Base-by-base conservation (phyloP, 1,140 invertebrate species). In the Medauroidea extradentata region DNA sequence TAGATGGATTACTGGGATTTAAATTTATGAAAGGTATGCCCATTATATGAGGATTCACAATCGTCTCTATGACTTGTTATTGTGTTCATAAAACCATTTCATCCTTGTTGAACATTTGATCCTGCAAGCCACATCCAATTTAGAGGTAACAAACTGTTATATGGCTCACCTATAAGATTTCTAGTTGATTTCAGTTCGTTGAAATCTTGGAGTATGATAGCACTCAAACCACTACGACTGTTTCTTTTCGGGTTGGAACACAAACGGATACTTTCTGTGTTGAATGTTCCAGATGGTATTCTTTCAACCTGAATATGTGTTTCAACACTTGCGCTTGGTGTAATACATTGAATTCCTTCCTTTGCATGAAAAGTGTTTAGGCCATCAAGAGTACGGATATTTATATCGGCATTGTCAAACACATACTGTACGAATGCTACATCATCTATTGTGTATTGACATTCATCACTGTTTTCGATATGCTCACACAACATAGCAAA, bases 401-500 rank as follows among this genome's bases (percentile, higher is more conserved):
- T 69, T 49, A 63, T 55, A 60, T 71, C 67, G 16, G 69, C 68
- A 50, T 69, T 69, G 43, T 70, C 67, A 43, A 66, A 69, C 48
- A 67, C 59, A 59, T 69, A 70, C 62, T 69, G 67, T 46, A 46
- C 9, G 24, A 46, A 46, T 46, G 44, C 18, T 21, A 5, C 44
- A 7, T 21, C 24, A 25, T 46, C n/a, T 46, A n/a, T n/a, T n/a
- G n/a, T n/a, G n/a, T n/a, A n/a, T n/a, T n/a, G n/a, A n/a, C n/a
- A n/a, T n/a, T n/a, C n/a, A n/a, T n/a, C n/a, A n/a, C n/a, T n/a
- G n/a, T n/a, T n/a, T n/a, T n/a, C n/a, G n/a, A n/a, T n/a, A n/a
- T n/a, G n/a, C n/a, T n/a, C n/a, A n/a, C n/a, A n/a, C n/a, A n/a
- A n/a, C n/a, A n/a, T n/a, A n/a, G n/a, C n/a, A n/a, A n/a, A n/a